Percentiles rank a stretch among this genome's conserved stretches.
These are phyloP conservation scores for Takifugu flavidus DNA, from an alignment of 2,113 vertebrate genomes.

Conservation along the genomic window DNA sequence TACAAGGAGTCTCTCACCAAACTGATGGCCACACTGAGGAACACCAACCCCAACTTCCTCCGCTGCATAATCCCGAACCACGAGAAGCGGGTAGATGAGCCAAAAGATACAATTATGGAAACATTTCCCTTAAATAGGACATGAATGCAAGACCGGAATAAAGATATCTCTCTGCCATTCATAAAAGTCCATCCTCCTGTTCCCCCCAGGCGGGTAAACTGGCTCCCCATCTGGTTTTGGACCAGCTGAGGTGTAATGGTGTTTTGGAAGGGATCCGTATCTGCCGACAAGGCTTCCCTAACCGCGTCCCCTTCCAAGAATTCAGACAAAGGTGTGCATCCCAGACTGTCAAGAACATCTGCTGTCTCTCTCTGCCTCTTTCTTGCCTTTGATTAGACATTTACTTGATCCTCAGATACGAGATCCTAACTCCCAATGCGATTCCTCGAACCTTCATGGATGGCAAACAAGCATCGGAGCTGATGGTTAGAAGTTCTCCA, in stretches of 20 bases:
- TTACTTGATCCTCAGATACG: conserved; percentile 75
- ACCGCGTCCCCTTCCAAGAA: conserved; percentile 91
- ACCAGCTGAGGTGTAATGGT: conserved; percentile 88
- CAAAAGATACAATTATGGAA: not conserved
- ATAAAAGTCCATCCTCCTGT: not conserved
- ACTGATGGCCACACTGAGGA: conserved; percentile 89
- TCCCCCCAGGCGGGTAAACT: conserved; percentile 82
- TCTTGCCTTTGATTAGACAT: not conserved
- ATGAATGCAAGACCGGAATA: not conserved
- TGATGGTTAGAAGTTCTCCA: conserved; percentile 78
- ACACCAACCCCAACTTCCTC: conserved; percentile 91
- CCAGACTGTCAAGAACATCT: conserved; percentile 17
- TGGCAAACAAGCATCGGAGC: conserved; percentile 88
- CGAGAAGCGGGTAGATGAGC: conserved; percentile 80
- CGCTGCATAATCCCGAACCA: conserved; percentile 92
- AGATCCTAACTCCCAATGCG: conserved; percentile 90
- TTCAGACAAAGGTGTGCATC: conserved; percentile 84
- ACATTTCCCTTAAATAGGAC: not conserved
- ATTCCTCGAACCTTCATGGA: conserved; percentile 94
- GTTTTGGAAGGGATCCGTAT: conserved; percentile 92
- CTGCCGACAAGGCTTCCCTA: conserved; percentile 93
- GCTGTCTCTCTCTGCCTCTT: not conserved
- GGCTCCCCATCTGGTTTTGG: conserved; percentile 82
- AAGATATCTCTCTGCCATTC: not conserved
- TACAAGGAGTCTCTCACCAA: conserved; percentile 90